Evolutionary conservation across 2,797 vertebrate genomes (phyloP).

Genomic region (Sarcophilus harrisii): DNA sequence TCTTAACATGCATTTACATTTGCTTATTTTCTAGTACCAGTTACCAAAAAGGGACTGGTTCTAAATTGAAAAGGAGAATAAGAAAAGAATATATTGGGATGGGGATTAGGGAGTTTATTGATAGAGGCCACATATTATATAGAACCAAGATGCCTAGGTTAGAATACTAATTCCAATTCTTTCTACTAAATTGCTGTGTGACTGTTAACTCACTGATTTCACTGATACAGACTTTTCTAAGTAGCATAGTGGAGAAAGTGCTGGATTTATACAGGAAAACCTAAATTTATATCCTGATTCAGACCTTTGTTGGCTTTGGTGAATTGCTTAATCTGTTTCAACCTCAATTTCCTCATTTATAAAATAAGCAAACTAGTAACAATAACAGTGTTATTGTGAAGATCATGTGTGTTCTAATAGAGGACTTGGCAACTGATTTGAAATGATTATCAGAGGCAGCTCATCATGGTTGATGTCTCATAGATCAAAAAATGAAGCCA

Average conservation of each 20-base stretch:
- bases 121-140: background rate
- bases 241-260: background rate
- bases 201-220: background rate
- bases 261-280: background rate
- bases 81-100: background rate
- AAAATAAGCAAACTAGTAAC: background rate
- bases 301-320: background rate
- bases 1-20: background rate
- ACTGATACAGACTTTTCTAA: background rate
- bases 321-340: background rate
- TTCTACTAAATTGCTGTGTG: background rate
- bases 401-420: background rate
- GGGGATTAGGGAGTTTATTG: background rate
- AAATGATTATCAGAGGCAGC: background rate
- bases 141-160: background rate
- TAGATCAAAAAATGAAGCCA: background rate
- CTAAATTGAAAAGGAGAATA: background rate
- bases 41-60: background rate
- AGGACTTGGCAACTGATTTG: constrained; percentile 9
- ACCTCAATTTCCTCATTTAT: background rate
- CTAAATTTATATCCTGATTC: background rate
- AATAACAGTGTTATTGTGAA: background rate
- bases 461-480: constrained; percentile 14
- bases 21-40: background rate
- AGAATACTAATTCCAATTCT: background rate